These are phyloP conservation scores for Leptinotarsa undecemlineata DNA, from an alignment of 1,140 invertebrate genomes.

Conservation along the genomic window DNA sequence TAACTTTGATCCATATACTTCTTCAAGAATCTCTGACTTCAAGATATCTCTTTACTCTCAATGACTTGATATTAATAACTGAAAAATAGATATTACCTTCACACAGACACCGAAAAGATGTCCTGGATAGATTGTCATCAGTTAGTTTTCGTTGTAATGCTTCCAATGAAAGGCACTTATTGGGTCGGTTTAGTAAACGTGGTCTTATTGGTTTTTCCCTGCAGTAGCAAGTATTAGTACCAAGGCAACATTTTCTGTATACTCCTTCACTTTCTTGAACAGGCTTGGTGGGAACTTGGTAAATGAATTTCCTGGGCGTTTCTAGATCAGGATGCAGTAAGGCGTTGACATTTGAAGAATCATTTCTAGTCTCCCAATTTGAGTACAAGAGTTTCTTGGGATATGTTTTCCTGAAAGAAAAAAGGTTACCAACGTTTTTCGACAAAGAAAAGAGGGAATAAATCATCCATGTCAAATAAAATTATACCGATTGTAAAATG, in stretches of 20 bases:
- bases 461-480: too few species aligned
- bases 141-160: not conserved
- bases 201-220: conserved; percentile 32
- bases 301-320: conserved; percentile 15
- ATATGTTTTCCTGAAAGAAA: not conserved
- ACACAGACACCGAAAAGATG: conserved; percentile 16
- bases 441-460: too few species aligned
- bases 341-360: conserved; percentile 35
- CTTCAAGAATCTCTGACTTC: too few species aligned
- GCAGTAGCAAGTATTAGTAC: conserved; percentile 36
- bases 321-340: conserved; percentile 31
- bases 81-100: conserved; percentile 15
- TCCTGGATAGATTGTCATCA: not conserved
- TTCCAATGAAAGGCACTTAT: conserved; percentile 26
- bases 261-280: conserved; percentile 31
- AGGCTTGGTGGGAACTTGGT: conserved; percentile 11
- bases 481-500: too few species aligned
- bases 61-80: not conserved
- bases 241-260: conserved; percentile 29
- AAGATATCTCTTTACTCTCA: too few species aligned
- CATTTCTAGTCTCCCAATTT: conserved; percentile 36
- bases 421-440: too few species aligned
- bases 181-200: conserved; percentile 28
- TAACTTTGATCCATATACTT: too few species aligned
- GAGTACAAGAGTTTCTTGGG: not conserved